Percentiles rank a stretch among this genome's conserved stretches.
Evolutionary conservation across 2,888 invertebrate genomes (phyloP).

Genomic region (Eupithecia centaureata): DNA sequence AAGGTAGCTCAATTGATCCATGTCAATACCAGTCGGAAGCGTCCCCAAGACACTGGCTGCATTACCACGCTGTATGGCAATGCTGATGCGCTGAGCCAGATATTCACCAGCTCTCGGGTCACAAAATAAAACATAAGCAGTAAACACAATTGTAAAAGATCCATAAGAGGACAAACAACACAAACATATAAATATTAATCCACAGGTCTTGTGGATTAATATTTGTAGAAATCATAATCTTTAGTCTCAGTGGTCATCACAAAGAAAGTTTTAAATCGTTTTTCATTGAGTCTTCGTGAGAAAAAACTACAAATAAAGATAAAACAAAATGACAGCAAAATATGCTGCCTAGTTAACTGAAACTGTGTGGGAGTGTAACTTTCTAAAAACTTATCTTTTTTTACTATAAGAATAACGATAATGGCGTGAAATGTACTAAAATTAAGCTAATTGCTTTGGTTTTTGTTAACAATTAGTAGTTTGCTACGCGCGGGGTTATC

Average conservation of each 20-base stretch:
- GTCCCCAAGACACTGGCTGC: no score
- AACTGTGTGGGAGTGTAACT: constrained; percentile 10
- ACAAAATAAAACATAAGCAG: no score
- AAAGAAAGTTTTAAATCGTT: constrained; percentile 18
- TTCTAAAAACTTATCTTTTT: constrained; percentile 21
- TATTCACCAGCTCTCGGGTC: no score
- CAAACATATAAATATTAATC: no score
- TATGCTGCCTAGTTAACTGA: background rate
- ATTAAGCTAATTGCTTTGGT: constrained; percentile 8
- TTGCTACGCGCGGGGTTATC: background rate
- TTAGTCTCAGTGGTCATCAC: background rate
- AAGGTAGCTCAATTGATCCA: no score
- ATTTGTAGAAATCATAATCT: no score
- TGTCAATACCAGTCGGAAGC: no score
- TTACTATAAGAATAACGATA: constrained; percentile 13
- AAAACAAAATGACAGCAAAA: constrained; percentile 15
- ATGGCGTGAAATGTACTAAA: constrained; percentile 19
- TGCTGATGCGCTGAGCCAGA: no score
- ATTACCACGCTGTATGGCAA: no score
- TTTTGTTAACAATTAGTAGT: constrained; percentile 11
- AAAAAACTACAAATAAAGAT: constrained; percentile 18
- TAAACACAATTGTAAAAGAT: no score
- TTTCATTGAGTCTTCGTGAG: constrained; percentile 19
- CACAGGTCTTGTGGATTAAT: no score
- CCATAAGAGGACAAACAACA: no score